phyloP scores from a whole-genome alignment of 1,140 invertebrate species.

The Cotesia typhae region DNA sequence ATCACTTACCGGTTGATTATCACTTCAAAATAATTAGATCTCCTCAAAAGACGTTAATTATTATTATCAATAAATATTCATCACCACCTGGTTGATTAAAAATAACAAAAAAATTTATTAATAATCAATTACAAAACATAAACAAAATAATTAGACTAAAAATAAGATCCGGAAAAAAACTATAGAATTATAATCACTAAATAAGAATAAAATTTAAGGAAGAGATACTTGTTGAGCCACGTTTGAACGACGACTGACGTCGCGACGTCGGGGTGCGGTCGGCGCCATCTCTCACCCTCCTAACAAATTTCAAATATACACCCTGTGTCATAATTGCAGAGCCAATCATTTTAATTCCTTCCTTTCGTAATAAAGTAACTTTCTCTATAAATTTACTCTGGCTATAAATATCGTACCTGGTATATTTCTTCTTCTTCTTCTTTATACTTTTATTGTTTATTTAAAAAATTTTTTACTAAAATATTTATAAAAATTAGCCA shows the following conservation, averaged over 20 bases:
- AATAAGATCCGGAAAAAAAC: background rate
- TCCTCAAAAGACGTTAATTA: background rate
- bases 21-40: background rate
- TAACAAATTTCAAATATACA: conserved; percentile 45
- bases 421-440: background rate
- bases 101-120: background rate
- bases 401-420: too few relatives aligned
- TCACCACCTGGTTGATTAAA: background rate
- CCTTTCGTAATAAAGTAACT: background rate
- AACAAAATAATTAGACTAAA: too few relatives aligned
- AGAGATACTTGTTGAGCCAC: conserved; percentile 58
- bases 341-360: background rate
- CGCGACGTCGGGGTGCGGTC: conserved; percentile 57
- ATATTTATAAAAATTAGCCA: background rate
- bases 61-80: too few relatives aligned
- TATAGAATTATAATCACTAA: background rate
- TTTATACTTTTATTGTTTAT: too few relatives aligned
- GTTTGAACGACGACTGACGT: conserved; percentile 55
- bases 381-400: too few relatives aligned
- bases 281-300: conserved; percentile 52
- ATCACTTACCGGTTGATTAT: conserved; percentile 12
- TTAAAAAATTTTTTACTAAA: too few relatives aligned
- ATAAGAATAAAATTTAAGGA: conserved; percentile 25
- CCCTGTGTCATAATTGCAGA: conserved; percentile 35
- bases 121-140: too few relatives aligned